Evolutionary conservation across 2,888 invertebrate genomes (phyloP), one percentile per base, ranked within the genome.

Genomic region (Phragmatobia fuliginosa): DNA sequence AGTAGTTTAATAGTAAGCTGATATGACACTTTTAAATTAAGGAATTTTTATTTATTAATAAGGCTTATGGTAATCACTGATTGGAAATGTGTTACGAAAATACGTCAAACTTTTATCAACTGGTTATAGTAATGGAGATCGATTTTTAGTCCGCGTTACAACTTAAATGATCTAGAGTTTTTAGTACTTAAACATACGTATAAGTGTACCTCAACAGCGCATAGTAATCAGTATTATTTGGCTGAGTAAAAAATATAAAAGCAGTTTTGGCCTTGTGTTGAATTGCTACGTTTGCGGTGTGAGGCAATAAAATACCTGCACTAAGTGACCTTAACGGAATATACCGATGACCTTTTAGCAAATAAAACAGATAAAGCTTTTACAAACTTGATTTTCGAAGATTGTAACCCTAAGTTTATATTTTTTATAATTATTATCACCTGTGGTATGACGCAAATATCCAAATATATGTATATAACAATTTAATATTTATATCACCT

Each of bases 321-420:
- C 88, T 88, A 90, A 88, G 81, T 90, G 93, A 93, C 94, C 94
- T 94, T 92, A 92, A 88, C 88, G 86, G 89, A 91, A 92, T 91
- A 92, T 87, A 88, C 87, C 75, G 88, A 86, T 87, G 92, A 91
- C 92, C 91, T 92, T 71, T 92, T 91, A 85, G 78, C 83, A 81
- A 80, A 82, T 80, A 86, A 89, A 91, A 90, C 68, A 68, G 68
- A 71, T 68, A 66, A 90, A 90, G 85, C 88, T 90, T 91, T 92
- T 90, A 88, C 86, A 88, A 87, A 83, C 82, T 87, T 79, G 83
- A 77, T 77, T 76, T 84, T 87, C 81, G n/a, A 58, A 31, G 11
- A 74, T 79, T 84, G 79, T 84, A 87, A 85, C 78, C 72, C 66
- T 67, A 76, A 11, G 16, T 28, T 38, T 3, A 36, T 64, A 36